Evolutionary conservation across 2,888 invertebrate species (phyloP).

Genomic region (Empis stercorea): DNA sequence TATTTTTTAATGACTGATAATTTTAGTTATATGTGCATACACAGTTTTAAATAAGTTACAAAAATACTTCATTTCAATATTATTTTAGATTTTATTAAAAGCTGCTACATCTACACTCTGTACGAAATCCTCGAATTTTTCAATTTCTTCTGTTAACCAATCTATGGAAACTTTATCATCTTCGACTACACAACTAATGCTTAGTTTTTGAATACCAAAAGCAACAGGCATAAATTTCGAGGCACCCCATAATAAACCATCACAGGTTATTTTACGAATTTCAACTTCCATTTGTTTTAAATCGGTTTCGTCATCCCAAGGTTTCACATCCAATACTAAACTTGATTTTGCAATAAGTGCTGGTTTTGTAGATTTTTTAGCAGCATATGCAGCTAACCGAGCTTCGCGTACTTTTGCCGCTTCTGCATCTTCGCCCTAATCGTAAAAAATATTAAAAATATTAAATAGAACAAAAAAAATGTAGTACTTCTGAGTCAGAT

Average conservation of each 20-base stretch:
- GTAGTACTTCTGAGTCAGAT: slow-evolving; percentile 58
- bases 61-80: background rate
- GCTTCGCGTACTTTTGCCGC: slow-evolving; percentile 70
- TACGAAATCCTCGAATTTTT: slow-evolving; percentile 69
- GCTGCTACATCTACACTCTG: slow-evolving; percentile 92
- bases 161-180: slow-evolving; percentile 92
- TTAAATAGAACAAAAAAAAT: too few relatives aligned
- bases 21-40: too few relatives aligned
- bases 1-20: too few relatives aligned
- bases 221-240: slow-evolving; percentile 83
- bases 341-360: slow-evolving; percentile 86
- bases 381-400: slow-evolving; percentile 76
- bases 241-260: slow-evolving; percentile 91
- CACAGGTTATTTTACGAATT: slow-evolving; percentile 63
- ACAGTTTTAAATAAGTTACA: too few relatives aligned
- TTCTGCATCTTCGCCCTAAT: slow-evolving; percentile 50
- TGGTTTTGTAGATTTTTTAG: slow-evolving; percentile 82
- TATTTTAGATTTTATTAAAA: slow-evolving; percentile 52
- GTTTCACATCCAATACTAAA: slow-evolving; percentile 88
- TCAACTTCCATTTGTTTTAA: slow-evolving; percentile 70
- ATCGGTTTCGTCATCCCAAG: slow-evolving; percentile 83
- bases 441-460: too few relatives aligned
- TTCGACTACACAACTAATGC: slow-evolving; percentile 85
- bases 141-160: slow-evolving; percentile 75
- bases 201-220: slow-evolving; percentile 83